Base-by-base conservation (phyloP, 1,140 invertebrate genomes). In the Rhagoletis pomonella region DNA sequence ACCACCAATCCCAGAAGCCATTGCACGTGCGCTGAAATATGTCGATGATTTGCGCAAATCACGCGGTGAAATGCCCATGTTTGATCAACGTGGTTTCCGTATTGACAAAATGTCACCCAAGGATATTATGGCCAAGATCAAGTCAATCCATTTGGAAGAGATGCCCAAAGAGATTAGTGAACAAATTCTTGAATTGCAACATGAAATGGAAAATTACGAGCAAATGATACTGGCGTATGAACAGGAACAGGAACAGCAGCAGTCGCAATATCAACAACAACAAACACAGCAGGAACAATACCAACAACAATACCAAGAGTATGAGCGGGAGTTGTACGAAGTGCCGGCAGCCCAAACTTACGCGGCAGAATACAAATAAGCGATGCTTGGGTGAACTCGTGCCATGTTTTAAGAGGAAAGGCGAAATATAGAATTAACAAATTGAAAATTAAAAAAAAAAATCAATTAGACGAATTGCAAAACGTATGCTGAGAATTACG, bases 1-100 rank as follows among this genome's bases (percentile, higher is more conserved):
- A 44, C 96, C 96, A 1, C 96, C 96, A 29, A 95, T 96, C 58
- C 96, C 96, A 17, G 94, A 94, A 86, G 96, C 95, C 42, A 97
- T 97, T 89, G 94, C 94, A 88, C 94, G 94, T 86, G 95, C 96
- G 86, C 92, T 93, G 4, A 94, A 94, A 90, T 93, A 94, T 77
- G 93, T 94, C 64, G 94, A 93, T 89, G 91, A 92, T 39, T 91
- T 91, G 88, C 91, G 91, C 85, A 92, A 91, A 88, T 87, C 88
- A 17, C 91, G 91, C 50, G 91, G 91, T 0, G 89, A 90, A 9
- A 88, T 87, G 69, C 89, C 91, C 1, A 86, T 90, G 87, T 92
- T 90, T 86, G 91, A 92, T 89, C 90, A 92, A 87, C 91, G 91
- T 19, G 91, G 91, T 60, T 92, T 92, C 89, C 91, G 91, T 58